phyloP scores from a whole-genome alignment of 2,113 vertebrate genomes.

The Morone saxatilis region DNA sequence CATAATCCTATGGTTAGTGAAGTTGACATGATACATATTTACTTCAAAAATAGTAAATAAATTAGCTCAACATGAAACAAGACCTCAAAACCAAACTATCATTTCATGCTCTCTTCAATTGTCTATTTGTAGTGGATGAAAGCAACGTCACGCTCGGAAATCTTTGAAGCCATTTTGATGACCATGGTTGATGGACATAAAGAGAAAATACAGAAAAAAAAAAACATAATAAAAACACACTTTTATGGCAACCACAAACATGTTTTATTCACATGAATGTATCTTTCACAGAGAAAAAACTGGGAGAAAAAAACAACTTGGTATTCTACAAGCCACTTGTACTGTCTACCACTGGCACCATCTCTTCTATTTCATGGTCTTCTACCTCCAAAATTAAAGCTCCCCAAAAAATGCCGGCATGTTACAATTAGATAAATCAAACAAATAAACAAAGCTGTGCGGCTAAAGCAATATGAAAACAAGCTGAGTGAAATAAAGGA shows the following conservation, averaged over 20 bases:
- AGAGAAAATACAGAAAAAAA: conserved; percentile 16
- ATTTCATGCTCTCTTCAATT: conserved; percentile 42
- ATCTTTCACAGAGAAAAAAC: conserved; percentile 71
- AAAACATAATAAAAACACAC: conserved; percentile 59
- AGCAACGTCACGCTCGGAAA: conserved; percentile 39
- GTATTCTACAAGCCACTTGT: conserved; percentile 64
- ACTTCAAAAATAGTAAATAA: conserved; percentile 49
- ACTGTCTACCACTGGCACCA: conserved; percentile 59
- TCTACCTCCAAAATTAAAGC: conserved; percentile 63
- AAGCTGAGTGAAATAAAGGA: conserved; percentile 49
- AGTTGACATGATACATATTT: conserved; percentile 50
- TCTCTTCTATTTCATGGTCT: conserved; percentile 61
- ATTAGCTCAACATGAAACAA: conserved; percentile 49
- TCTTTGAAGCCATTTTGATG: conserved; percentile 51
- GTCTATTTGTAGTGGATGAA: conserved; percentile 44
- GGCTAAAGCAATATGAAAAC: conserved; percentile 61
- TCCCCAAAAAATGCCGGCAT: conserved; percentile 40
- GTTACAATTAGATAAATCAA: conserved; percentile 72
- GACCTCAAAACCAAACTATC: conserved; percentile 65
- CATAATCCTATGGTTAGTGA: conserved; percentile 31
- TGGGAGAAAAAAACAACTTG: conserved; percentile 66
- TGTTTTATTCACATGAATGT: conserved; percentile 81
- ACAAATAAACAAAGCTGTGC: conserved; percentile 61
- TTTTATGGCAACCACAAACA: conserved; percentile 71
- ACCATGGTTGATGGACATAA: conserved; percentile 46